Percentiles rank a stretch among this genome's conserved stretches.
Conservation (phyloP, 2,113 vertebrate genomes). For the Tetraodon nigroviridis region DNA sequence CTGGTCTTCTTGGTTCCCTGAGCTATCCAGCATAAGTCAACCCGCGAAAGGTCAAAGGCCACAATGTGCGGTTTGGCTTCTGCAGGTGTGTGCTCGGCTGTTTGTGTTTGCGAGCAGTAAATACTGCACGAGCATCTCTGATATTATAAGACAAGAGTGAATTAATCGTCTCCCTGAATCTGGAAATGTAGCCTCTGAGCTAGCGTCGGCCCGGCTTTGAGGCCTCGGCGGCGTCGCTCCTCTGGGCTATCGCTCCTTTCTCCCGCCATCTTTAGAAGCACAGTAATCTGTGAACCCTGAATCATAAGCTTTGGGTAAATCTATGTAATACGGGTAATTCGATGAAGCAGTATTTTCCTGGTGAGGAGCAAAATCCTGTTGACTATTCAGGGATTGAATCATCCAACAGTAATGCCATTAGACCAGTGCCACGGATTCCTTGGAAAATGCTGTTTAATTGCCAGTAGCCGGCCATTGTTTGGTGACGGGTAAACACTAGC, state of each 20-base stretch:
- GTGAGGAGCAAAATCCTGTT: constrained; percentile 76
- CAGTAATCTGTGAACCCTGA: constrained; percentile 75
- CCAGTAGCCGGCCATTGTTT: constrained; percentile 74
- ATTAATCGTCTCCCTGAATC: constrained; percentile 20
- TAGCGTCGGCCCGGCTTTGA: constrained; percentile 18
- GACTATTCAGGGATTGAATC: constrained; percentile 76
- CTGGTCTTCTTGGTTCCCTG: constrained; percentile 59
- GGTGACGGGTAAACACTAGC: constrained; percentile 73
- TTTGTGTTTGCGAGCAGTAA: background rate
- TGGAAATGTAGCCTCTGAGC: constrained; percentile 6
- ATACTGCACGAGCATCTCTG: constrained; percentile 2
- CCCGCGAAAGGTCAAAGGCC: constrained; percentile 62
- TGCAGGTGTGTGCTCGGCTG: constrained; percentile 16
- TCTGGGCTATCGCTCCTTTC: constrained; percentile 45
- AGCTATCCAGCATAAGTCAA: constrained; percentile 57
- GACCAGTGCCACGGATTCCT: constrained; percentile 72
- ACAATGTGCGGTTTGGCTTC: constrained; percentile 71
- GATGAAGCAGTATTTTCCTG: constrained; percentile 75
- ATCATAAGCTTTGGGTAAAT: constrained; percentile 75
- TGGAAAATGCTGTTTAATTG: constrained; percentile 75
- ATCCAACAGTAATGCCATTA: constrained; percentile 76
- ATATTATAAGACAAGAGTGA: constrained; percentile 12
- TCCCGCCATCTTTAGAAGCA: constrained; percentile 62
- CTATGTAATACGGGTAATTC: constrained; percentile 77
- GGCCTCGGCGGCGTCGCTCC: constrained; percentile 32